phyloP scores from a whole-genome alignment of 1,140 invertebrate genomes.

The Hycleus phaleratus region DNA sequence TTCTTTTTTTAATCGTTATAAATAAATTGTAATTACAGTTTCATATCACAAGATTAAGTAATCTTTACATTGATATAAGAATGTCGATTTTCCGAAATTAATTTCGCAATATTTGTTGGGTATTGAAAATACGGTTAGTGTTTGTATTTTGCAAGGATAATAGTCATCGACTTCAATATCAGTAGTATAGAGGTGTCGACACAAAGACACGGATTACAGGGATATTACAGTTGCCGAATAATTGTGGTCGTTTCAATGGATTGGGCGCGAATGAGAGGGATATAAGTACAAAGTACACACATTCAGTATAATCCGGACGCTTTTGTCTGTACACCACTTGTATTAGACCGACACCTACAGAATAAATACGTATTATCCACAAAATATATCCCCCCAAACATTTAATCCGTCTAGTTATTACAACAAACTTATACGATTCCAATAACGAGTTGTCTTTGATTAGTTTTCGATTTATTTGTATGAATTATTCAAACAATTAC shows the following conservation, averaged over 20 bases:
- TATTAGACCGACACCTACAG: background rate
- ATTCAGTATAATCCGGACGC: constrained; percentile 5
- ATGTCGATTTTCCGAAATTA: no score
- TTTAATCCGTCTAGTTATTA: background rate
- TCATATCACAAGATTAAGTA: no score
- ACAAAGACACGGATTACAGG: constrained; percentile 11
- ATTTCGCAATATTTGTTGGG: no score
- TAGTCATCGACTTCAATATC: constrained; percentile 2
- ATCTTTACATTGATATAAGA: no score
- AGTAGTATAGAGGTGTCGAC: constrained; percentile 6
- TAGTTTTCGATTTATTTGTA: constrained; percentile 15
- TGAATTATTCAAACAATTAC: constrained; percentile 39
- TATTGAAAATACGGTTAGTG: no score
- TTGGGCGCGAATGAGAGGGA: constrained; percentile 5
- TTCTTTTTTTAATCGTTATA: no score
- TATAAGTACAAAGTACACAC: constrained; percentile 4
- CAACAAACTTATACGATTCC: background rate
- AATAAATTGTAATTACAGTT: no score
- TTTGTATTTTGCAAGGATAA: no score
- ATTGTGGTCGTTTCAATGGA: constrained; percentile 12
- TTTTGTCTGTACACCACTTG: constrained; percentile 2
- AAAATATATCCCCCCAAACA: background rate
- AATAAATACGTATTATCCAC: background rate
- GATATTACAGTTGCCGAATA: constrained; percentile 1
- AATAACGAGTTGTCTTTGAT: constrained; percentile 1